These are phyloP conservation scores for Melanotaenia maccullochi DNA, from an alignment of 2,797 vertebrate genomes.

Conservation along the genomic window DNA sequence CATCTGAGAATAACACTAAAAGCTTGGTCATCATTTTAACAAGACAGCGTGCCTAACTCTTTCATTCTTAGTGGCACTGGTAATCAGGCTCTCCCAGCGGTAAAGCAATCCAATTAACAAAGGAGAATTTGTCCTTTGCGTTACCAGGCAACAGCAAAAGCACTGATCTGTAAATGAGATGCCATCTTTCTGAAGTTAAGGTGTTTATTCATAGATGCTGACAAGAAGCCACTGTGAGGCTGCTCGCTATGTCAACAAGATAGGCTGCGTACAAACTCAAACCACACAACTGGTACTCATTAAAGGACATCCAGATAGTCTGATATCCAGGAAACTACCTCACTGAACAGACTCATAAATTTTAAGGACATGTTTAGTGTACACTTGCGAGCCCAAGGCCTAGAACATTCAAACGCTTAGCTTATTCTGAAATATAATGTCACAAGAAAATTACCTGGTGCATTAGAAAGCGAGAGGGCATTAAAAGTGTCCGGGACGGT, in stretches of 20 bases:
- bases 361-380: slow-evolving; percentile 23
- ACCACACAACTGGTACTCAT: slow-evolving; percentile 32
- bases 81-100: slow-evolving; percentile 53
- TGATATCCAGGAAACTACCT: slow-evolving; percentile 44
- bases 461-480: slow-evolving; percentile 85
- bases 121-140: slow-evolving; percentile 67
- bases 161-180: slow-evolving; percentile 72
- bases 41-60: slow-evolving; percentile 37
- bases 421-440: slow-evolving; percentile 14
- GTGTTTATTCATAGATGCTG: slow-evolving; percentile 68
- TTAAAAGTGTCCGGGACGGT: slow-evolving; percentile 86
- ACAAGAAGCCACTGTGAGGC: slow-evolving; percentile 75
- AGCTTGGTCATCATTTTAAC: slow-evolving; percentile 33
- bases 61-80: slow-evolving; percentile 30
- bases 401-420: slow-evolving; percentile 15
- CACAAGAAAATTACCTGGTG: slow-evolving; percentile 82
- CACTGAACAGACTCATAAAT: slow-evolving; percentile 15
- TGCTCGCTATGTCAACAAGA: slow-evolving; percentile 63
- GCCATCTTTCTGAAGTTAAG: slow-evolving; percentile 57
- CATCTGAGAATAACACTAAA: slow-evolving; percentile 31
- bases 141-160: slow-evolving; percentile 71
- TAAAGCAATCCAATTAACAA: slow-evolving; percentile 80
- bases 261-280: slow-evolving; percentile 36
- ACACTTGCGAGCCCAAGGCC: not conserved
- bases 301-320: slow-evolving; percentile 29